Base-by-base conservation (phyloP, 2,888 invertebrate genomes). In the Spisula subtruncata region DNA sequence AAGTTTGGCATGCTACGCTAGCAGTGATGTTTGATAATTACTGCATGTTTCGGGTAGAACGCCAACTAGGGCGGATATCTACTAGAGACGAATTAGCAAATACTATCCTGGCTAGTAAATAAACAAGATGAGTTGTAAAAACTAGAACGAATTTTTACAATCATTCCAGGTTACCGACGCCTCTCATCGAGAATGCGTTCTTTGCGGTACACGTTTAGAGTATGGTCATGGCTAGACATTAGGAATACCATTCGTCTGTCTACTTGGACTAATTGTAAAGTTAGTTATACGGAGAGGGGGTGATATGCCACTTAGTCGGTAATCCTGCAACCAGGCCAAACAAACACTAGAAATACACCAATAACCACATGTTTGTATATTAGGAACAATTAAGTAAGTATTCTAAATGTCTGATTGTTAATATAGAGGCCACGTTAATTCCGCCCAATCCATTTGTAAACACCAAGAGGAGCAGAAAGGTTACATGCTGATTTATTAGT, bases 21-120 rank as follows among this genome's bases (percentile, higher is more conserved):
- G 41, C n/a, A 80, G n/a, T 54, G 85, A 56, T n/a, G 54, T 35
- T 56, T 41, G 35, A 20, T 80, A 80, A 80, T 51, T 80, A 71
- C 71, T 54, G 88, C 88, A 88, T 88, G 88, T 88, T 88, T 85
- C 54, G 16, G 84, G 80, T 48, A 48, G 10, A 35, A n/a, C 48
- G 88, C 88, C 88, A 88, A 88, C 32, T 88, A 85, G 84, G 81
- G 48, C 86, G 51, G n/a, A 46, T 48, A 14, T 81, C n/a, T 81
- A 81, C 46, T 48, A n/a, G 81, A 48, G n/a, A 6, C 20, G n/a
- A 46, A 41, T 5, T n/a, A 81, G n/a, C 35, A 25, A n/a, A 81
- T 48, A 46, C 25, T 25, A 18, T 48, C 12, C 41, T 41, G 41
- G 41, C 41, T 75, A 75, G 35, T 75, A 75, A 35, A 75, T 18